These are phyloP conservation scores for Dromius quadrimaculatus DNA, from an alignment of 2,888 invertebrate species.

Conservation along the genomic window DNA sequence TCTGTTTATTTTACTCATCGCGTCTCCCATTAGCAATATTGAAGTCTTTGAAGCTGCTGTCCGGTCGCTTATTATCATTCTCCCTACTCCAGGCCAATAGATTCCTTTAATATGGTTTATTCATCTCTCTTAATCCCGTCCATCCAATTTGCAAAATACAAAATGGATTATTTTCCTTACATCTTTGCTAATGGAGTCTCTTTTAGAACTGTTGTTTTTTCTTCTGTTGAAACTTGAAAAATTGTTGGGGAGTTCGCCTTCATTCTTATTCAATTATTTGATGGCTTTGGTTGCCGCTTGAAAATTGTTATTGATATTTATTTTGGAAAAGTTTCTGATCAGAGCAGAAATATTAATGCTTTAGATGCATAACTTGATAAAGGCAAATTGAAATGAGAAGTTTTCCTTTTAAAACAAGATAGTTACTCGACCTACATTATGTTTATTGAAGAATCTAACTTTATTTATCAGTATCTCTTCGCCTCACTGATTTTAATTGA, in stretches of 20 bases:
- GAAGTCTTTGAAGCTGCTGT: conserved; percentile 44
- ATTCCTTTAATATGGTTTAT: conserved; percentile 48
- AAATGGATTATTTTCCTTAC: conserved; percentile 51
- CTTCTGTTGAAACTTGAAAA: conserved; percentile 29
- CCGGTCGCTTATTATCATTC: conserved; percentile 47
- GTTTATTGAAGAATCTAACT: conserved; percentile 22
- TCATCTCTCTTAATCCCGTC: conserved; percentile 47
- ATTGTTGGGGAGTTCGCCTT: conserved; percentile 38
- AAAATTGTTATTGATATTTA: conserved; percentile 45
- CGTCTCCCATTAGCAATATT: conserved; percentile 48
- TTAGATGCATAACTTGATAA: conserved; percentile 34
- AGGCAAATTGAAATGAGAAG: conserved; percentile 36
- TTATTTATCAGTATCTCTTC: no score
- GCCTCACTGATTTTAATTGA: no score
- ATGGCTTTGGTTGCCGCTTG: conserved; percentile 33
- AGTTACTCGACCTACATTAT: conserved; percentile 5
- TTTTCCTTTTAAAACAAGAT: conserved; percentile 33
- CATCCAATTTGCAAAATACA: conserved; percentile 50
- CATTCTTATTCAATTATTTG: conserved; percentile 49
- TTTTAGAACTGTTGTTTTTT: conserved; percentile 26
- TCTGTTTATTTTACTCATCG: conserved; percentile 42
- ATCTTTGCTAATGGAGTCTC: conserved; percentile 50
- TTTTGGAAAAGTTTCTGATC: conserved; percentile 38
- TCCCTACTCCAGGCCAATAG: conserved; percentile 41
- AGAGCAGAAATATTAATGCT: conserved; percentile 39